Evolutionary conservation across 2,113 vertebrate species (phyloP), one percentile per base, ranked within the genome.

Genomic region (Acinonyx jubatus): DNA sequence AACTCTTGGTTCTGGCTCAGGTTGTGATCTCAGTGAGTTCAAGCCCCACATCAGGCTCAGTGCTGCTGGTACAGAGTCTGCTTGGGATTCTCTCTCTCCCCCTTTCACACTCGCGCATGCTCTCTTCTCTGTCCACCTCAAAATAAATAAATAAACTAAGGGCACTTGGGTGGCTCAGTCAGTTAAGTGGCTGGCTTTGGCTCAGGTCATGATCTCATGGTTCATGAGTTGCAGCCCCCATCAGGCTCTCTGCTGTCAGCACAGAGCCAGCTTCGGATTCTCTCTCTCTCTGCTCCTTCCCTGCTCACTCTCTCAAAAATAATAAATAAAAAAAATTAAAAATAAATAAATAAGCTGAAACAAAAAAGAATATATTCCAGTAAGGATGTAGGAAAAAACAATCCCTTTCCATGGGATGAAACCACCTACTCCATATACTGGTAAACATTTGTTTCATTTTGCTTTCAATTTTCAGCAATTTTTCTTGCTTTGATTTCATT

Each of bases 401-500:
- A 41, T 66, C 95, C 38, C 52, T 88, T 93, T 73, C 81, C 85
- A 83, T 66, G 73, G 80, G 63, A 73, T 74, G 65, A 85, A 94
- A 65, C 33, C 36, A 86, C 50, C 16, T 76, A 69, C 3, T 87
- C 29, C 86, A 73, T 41, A 45, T 36, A 73, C 11, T 68, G 3
- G 89, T 13, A 57, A 48, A n/a, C 3, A 41, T 45, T 80, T 71
- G 33, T 69, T 92, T 92, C 52, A 65, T 76, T 96, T 66, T 94
- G 68, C 88, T 66, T 94, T 91, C 61, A 63, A 89, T 52, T 85
- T 96, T 78, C 36, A 65, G 55, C 5, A 61, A 71, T 84, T 18
- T 92, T 3, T 69, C 41, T 88, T 89, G 80, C 50, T 94, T 88
- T 81, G 25, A 65, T 63, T 97, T 92, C 23, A 84, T 78, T 74